A percentile compares a stretch with the other conserved stretches of the same genome.
phyloP scores from a whole-genome alignment of 2,113 vertebrate species.

The Eira barbara region DNA sequence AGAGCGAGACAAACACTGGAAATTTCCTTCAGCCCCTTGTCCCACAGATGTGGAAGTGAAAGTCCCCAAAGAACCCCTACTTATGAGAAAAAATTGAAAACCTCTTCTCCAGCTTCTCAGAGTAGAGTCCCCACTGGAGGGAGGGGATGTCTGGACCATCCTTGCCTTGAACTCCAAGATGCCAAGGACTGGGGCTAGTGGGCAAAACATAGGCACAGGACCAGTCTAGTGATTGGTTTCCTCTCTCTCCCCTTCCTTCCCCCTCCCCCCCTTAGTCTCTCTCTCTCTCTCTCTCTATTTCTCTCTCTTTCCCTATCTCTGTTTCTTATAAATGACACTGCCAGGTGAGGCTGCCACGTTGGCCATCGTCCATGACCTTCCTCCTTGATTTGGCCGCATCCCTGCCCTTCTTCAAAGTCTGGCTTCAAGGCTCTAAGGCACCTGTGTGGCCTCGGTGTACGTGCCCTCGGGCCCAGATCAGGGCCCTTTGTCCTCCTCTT shows the following conservation, averaged over 20 bases:
- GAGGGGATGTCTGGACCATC: neutral
- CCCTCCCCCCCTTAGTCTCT: neutral
- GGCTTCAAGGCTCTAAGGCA: slow-evolving; percentile 78
- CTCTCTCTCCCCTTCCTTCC: neutral
- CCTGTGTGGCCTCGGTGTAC: slow-evolving; percentile 77
- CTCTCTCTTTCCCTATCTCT: neutral
- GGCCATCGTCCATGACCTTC: slow-evolving; percentile 86
- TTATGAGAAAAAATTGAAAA: neutral
- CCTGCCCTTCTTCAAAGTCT: slow-evolving; percentile 78
- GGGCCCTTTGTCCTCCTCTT: slow-evolving; percentile 70
- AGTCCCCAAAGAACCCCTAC: neutral
- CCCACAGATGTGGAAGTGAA: neutral
- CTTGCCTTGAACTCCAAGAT: neutral
- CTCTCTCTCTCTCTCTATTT: neutral
- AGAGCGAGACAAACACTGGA: neutral
- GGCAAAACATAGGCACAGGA: neutral
- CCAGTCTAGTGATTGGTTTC: fast-evolving
- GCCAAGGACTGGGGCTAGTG: neutral
- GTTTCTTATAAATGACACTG: slow-evolving; percentile 65
- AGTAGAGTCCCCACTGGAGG: neutral
- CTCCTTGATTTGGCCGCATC: slow-evolving; percentile 74
- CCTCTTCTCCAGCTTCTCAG: neutral
- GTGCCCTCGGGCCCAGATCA: neutral
- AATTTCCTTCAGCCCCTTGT: neutral
- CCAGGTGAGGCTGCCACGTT: slow-evolving; percentile 72